These are phyloP conservation scores for Cynocephalus volans DNA, from an alignment of 2,113 vertebrate genomes.

Conservation along the genomic window DNA sequence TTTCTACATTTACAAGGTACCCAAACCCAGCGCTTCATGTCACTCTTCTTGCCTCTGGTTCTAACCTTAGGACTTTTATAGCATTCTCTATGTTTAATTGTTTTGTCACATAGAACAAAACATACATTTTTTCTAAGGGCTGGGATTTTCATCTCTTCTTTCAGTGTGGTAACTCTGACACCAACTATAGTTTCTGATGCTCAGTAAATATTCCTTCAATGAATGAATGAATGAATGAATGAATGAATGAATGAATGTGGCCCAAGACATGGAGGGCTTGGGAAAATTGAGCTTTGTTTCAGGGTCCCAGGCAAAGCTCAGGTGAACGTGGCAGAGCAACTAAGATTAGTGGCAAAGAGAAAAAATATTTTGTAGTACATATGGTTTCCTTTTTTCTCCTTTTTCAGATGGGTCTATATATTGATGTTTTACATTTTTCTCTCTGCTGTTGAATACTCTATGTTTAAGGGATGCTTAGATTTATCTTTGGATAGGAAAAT, in stretches of 20 bases:
- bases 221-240: not conserved
- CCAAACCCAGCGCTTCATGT: not conserved
- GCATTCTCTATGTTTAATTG: not conserved
- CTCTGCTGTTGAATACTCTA: not conserved
- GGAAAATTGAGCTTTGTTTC: not conserved
- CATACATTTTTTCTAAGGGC: not conserved
- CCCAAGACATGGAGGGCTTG: not conserved
- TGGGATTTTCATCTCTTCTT: not conserved
- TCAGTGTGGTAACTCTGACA: not conserved
- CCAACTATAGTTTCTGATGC: not conserved
- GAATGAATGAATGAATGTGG: not conserved
- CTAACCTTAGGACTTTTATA: not conserved
- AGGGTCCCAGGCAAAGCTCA: not conserved
- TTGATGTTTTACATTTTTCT: not conserved
- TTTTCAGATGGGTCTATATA: not conserved
- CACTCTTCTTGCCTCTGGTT: not conserved
- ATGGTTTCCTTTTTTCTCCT: not conserved
- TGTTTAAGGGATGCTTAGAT: not conserved
- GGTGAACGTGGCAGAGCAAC: not conserved
- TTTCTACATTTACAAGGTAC: fast-evolving
- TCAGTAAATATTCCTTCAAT: not conserved
- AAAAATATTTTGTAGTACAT: not conserved
- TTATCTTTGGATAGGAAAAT: not conserved
- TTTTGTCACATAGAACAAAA: not conserved
- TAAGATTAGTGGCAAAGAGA: not conserved